These are phyloP conservation scores for Cryptoprocta ferox DNA, from an alignment of 2,797 vertebrate genomes.

Conservation along the genomic window DNA sequence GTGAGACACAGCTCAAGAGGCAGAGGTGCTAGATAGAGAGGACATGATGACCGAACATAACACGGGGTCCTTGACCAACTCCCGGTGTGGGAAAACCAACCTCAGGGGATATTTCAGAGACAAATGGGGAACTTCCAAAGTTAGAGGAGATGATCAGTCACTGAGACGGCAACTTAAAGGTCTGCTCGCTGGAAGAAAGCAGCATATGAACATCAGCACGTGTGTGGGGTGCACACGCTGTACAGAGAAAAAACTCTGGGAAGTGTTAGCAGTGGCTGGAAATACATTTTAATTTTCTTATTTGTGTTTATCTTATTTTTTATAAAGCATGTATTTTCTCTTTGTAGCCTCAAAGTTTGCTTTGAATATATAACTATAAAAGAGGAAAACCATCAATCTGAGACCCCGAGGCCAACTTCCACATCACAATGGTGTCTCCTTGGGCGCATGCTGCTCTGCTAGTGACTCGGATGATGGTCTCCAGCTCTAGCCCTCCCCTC, in stretches of 20 bases:
- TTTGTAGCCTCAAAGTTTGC: neutral
- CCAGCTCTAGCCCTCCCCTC: neutral
- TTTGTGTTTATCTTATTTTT: constrained; percentile 1
- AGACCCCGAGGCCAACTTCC: neutral
- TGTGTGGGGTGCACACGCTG: neutral
- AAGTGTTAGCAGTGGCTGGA: neutral
- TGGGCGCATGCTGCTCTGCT: neutral
- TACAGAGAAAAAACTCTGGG: neutral
- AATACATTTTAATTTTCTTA: neutral
- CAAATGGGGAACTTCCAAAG: neutral
- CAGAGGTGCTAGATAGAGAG: neutral
- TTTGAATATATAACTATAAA: neutral
- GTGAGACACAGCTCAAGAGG: neutral
- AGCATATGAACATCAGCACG: neutral
- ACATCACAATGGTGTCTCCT: neutral
- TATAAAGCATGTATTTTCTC: neutral
- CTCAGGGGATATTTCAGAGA: neutral
- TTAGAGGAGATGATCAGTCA: neutral
- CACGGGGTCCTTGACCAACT: neutral
- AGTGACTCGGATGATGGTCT: neutral
- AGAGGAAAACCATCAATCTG: neutral
- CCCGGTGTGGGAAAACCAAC: neutral
- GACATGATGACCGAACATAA: fast-evolving
- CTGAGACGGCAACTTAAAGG: neutral
- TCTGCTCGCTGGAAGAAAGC: neutral